Evolutionary conservation across 2,113 vertebrate genomes (phyloP), one percentile per base, ranked within the genome.

Genomic region (Hydrolagus affinis): DNA sequence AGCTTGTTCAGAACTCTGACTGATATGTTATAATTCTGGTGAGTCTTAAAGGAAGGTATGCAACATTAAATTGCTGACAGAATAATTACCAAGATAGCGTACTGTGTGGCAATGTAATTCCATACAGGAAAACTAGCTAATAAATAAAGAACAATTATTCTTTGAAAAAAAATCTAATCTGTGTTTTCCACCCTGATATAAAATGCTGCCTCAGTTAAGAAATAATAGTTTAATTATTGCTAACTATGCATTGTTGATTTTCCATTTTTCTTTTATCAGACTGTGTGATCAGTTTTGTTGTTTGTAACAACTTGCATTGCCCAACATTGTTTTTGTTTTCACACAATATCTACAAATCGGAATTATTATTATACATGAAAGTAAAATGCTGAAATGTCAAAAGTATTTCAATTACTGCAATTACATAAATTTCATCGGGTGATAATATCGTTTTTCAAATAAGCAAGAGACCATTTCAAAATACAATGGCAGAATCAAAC

Each of bases 391-490:
- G 90, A 91, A 89, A 83, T 83, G 78, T 93, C 94, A 86, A 93
- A 93, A 90, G 90, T 92, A 92, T 90, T 92, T 91, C 91, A 95
- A 95, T 93, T 94, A 92, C 91, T 75, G 90, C 93, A 93, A 94
- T 94, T 94, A 94, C 94, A 95, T 93, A 94, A 92, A 93, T 94
- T 93, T 93, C 93, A 91, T 93, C 93, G 92, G 91, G 90, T 91
- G 94, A 95, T 95, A 93, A 92, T 93, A 94, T 94, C 92, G 93
- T 91, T 90, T 91, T 91, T 90, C 91, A 92, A 91, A 91, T 93
- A 88, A 91, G 90, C 92, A 92, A 92, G 91, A 91, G 91, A 91
- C 89, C 85, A 88, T 89, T 92, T 89, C 91, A 89, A 91, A 90
- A 91, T 93, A 94, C 93, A 94, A 94, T 94, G 92, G 89, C 87